Evolutionary conservation across 2,888 invertebrate species (phyloP).

Genomic region (Agrilus mali): DNA sequence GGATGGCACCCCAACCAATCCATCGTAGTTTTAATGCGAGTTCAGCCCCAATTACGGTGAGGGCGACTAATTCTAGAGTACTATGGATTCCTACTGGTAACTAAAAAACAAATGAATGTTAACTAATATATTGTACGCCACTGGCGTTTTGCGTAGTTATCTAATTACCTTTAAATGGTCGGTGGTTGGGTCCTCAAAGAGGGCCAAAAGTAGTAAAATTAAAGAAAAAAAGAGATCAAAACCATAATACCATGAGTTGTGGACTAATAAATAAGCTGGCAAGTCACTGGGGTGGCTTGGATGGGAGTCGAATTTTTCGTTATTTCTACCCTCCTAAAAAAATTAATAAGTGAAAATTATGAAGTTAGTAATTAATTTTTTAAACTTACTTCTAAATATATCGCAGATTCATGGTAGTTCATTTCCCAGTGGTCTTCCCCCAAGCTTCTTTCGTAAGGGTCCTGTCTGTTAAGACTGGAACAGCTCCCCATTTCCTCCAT

Average conservation of each 20-base stretch:
- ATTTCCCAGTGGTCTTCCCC: slow-evolving; percentile 67
- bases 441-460: slow-evolving; percentile 37
- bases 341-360: background rate
- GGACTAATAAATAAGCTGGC: slow-evolving; percentile 76
- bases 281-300: slow-evolving; percentile 70
- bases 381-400: slow-evolving; percentile 60
- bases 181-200: slow-evolving; percentile 72
- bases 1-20: slow-evolving; percentile 74
- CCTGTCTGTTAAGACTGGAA: slow-evolving; percentile 42
- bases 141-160: background rate
- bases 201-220: slow-evolving; percentile 59
- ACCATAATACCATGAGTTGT: slow-evolving; percentile 78
- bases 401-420: slow-evolving; percentile 83
- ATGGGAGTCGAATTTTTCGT: slow-evolving; percentile 83
- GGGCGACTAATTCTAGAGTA: slow-evolving; percentile 63
- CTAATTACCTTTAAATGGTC: slow-evolving; percentile 44
- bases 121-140: slow-evolving; percentile 1
- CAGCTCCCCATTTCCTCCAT: slow-evolving; percentile 52
- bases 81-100: slow-evolving; percentile 71
- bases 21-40: slow-evolving; percentile 69
- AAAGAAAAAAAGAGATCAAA: slow-evolving; percentile 67
- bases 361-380: background rate
- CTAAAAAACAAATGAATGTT: slow-evolving; percentile 28
- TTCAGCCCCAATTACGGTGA: slow-evolving; percentile 66
- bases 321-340: slow-evolving; percentile 72